phyloP scores from a whole-genome alignment of 1,140 invertebrate species.

The Achatina immaculata region DNA sequence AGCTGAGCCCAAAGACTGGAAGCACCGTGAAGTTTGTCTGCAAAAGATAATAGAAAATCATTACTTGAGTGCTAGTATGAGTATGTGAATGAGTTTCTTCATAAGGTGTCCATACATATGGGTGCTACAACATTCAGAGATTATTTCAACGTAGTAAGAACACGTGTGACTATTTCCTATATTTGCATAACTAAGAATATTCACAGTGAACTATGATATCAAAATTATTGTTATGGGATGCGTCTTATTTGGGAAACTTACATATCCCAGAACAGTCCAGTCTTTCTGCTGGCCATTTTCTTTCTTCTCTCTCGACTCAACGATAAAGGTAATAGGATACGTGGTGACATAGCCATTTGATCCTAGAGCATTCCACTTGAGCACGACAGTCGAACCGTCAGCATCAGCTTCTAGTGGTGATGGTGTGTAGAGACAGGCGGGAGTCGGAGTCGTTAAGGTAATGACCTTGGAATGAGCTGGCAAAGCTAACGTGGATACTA shows the following conservation, averaged over 20 bases:
- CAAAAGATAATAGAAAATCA: background rate
- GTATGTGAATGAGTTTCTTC: no score
- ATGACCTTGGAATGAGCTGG: no score
- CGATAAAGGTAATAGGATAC: background rate
- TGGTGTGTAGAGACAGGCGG: background rate
- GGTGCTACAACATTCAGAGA: no score
- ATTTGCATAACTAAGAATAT: no score
- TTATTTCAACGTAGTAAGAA: no score
- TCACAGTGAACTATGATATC: no score
- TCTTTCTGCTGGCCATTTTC: background rate
- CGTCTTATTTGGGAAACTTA: background rate
- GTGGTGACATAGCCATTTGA: background rate
- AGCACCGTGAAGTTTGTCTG: background rate
- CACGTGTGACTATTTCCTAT: no score
- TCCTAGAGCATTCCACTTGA: conserved; percentile 1
- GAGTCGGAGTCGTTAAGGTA: background rate
- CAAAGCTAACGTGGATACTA: no score
- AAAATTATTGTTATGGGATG: no score
- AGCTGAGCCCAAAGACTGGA: background rate
- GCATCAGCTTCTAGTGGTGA: background rate
- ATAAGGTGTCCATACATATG: no score
- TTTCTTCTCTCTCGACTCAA: conserved; percentile 1
- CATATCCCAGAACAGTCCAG: conserved; percentile 1
- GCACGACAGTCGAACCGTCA: background rate
- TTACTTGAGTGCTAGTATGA: no score